These are phyloP conservation scores for Argopecten irradians DNA, from an alignment of 1,140 invertebrate species.

Conservation along the genomic window DNA sequence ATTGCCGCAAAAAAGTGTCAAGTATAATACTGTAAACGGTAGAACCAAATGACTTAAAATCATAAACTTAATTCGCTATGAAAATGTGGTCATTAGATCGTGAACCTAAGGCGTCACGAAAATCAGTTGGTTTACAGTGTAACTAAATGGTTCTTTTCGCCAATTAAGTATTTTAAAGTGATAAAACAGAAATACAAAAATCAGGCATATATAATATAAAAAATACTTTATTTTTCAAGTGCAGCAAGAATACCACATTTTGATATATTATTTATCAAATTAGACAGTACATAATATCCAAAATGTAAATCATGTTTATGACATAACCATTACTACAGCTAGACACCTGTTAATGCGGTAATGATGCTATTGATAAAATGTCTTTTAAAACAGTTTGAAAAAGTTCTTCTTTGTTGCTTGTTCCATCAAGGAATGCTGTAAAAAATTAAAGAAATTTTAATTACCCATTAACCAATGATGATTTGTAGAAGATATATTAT, in stretches of 20 bases:
- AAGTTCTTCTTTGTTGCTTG: not conserved
- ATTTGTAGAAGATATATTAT: not conserved
- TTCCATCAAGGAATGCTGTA: slow-evolving; percentile 15
- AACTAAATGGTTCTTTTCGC: no score
- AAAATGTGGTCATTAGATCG: no score
- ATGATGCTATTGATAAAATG: not conserved
- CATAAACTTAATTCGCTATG: no score
- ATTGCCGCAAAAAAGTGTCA: no score
- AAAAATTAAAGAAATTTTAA: no score
- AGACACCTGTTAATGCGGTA: not conserved
- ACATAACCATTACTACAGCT: not conserved
- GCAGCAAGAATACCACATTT: not conserved
- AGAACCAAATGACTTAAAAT: no score
- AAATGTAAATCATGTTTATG: not conserved
- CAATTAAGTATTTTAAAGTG: no score
- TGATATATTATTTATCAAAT: not conserved
- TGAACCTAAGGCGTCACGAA: no score
- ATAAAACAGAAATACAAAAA: no score
- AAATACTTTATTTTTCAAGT: not conserved
- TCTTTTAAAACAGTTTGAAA: slow-evolving; percentile 12
- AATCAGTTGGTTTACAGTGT: no score
- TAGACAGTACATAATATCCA: not conserved
- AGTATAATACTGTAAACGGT: no score
- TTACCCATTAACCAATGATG: not conserved
- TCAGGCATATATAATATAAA: not conserved